Base-by-base conservation (phyloP, 2,888 invertebrate genomes). In the Platycheirus rosarum region DNA sequence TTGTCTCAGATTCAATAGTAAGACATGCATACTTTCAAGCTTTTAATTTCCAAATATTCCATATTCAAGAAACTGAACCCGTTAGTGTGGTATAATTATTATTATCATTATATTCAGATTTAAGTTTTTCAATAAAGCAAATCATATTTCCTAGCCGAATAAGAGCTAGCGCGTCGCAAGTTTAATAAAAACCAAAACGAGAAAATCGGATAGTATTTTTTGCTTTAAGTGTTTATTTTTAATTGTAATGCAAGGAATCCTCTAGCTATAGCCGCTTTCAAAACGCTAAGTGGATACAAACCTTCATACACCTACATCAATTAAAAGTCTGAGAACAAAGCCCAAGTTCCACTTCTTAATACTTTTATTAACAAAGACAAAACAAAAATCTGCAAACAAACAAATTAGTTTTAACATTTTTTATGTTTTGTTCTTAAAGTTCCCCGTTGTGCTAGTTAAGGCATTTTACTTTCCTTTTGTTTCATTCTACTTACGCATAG, bases 401-500 rank as follows among this genome's bases (percentile, higher is more conserved):
- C 2, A 9, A 46, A 35, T 40, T 65, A 60, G 7, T 44, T 18
- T 44, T 60, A 16, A 60, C 42, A 60, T 26, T 29, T 57, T 40
- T 55, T 57, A 11, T 8, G 4, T 14, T n/a, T n/a, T n/a, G n/a
- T n/a, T n/a, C n/a, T n/a, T 11, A 40, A 57, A 40, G 57, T 55
- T 73, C 53, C 18, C 14, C 29, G 42, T 37, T 53, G 35, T 53
- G 5, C 23, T 37, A 37, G 53, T 53, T 35, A 49, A 16, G 51
- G 60, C 23, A 44, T 49, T 20, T 16, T 29, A 11, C 14, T 11
- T 49, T 49, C 13, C 8, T 48, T 57, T 23, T 53, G 35, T 35
- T 37, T 26, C 29, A 20, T 75, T 60, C 11, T 53, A 20, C 37
- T 68, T 14, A 35, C 68, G 60, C 26, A 29, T 62, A 42, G 26